Base-by-base conservation (phyloP, 2,113 vertebrate genomes). In the Nesogale talazaci region DNA sequence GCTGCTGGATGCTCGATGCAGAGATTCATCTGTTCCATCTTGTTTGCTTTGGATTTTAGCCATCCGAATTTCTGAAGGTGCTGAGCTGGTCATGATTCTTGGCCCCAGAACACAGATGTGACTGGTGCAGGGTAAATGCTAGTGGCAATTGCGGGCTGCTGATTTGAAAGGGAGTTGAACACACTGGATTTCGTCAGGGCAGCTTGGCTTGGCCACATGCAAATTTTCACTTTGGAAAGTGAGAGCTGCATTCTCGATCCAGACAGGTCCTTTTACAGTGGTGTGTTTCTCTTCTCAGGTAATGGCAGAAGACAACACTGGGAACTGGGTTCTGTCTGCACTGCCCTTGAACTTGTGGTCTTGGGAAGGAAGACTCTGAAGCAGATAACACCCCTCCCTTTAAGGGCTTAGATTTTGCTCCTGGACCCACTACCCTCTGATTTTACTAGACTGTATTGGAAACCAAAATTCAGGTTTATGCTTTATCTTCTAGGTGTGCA, bases 41-140 rank as follows among this genome's bases (percentile, higher is more conserved):
- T 96, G 94, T 94, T 96, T 96, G 94, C 85, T 92, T 94, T 97
- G 96, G 96, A 94, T 56, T 76, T 31, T 69, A 93, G 96, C 96
- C 96, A 95, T 83, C 19, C 0, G 4, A 70, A 79, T 83, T 94
- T 94, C 90, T 86, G 94, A 93, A 95, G 94, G 93, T 94, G 93
- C 92, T 92, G 95, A 96, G 93, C 88, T 90, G 94, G 93, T 90
- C 83, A 38, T 22, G 67, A 57, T 86, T 86, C 94, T 93, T 97
- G 95, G 95, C 94, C 69, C 61, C 65, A 74, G 93, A 95, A 93
- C 92, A 88, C 82, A 95, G 76, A 84, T 88, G 65, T 88, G 88
- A 89, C 25, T 42, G 36, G 83, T 75, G 78, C 87, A 85, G 94
- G 86, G 91, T 86, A 94, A 94, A 95, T 88, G 93, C 79, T 69